A percentile compares a stretch with the other conserved stretches of the same genome.
phyloP scores from a whole-genome alignment of 2,888 invertebrate genomes.

The Catocala nupta region DNA sequence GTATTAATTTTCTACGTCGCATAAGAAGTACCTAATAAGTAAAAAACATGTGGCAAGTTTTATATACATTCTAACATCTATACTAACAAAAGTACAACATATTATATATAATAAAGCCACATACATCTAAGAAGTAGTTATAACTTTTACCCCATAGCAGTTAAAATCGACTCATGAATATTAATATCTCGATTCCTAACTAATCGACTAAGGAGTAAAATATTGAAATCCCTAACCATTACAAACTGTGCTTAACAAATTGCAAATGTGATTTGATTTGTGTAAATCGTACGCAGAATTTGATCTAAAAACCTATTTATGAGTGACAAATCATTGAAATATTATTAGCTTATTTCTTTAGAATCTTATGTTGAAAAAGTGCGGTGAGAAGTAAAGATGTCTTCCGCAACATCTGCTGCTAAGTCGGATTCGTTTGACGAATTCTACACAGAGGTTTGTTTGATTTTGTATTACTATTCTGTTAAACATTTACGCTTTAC shows the following conservation, averaged over 20 bases:
- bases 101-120: no score
- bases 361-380: slow-evolving; percentile 18
- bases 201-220: no score
- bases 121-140: no score
- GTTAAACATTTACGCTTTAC: not conserved
- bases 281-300: slow-evolving; percentile 1
- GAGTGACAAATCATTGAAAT: not conserved
- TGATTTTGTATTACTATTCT: not conserved
- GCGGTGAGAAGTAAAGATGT: slow-evolving; percentile 54
- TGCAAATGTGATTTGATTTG: not conserved
- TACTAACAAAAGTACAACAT: no score
- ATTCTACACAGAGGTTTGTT: slow-evolving; percentile 94
- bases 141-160: no score
- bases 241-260: not conserved
- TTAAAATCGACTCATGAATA: no score
- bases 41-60: no score
- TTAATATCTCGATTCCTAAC: no score
- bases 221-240: not conserved
- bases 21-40: no score
- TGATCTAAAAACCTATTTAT: not conserved
- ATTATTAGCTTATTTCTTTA: not conserved
- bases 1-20: no score
- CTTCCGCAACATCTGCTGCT: slow-evolving; percentile 65
- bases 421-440: slow-evolving; percentile 92
- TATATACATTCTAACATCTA: no score